Evolutionary conservation across 2,888 invertebrate species (phyloP).

Genomic region (Conus canariensis): DNA sequence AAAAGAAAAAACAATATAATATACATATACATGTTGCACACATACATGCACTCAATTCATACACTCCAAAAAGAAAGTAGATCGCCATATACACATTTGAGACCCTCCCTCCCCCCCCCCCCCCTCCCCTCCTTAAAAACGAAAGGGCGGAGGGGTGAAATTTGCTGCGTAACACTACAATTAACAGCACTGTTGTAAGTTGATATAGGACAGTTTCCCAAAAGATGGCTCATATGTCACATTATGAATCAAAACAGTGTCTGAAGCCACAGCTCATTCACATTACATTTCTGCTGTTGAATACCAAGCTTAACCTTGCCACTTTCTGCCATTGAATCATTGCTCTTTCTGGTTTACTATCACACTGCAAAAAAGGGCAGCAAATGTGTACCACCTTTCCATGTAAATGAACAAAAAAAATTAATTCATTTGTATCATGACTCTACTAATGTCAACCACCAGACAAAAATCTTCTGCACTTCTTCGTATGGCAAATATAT

Average conservation of each 20-base stretch:
- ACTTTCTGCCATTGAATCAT: too few species aligned
- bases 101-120: neutral
- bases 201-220: neutral
- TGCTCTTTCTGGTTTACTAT: too few species aligned
- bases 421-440: too few species aligned
- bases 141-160: neutral
- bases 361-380: too few species aligned
- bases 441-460: too few species aligned
- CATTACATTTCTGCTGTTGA: too few species aligned
- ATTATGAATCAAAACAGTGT: neutral
- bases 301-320: too few species aligned
- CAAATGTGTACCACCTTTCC: too few species aligned
- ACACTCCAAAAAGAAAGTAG: neutral
- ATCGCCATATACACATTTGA: neutral
- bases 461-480: too few species aligned
- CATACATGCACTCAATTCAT: neutral
- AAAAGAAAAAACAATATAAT: neutral
- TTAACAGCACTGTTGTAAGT: slow-evolving; percentile 14
- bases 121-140: neutral
- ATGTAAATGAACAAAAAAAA: too few species aligned
- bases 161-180: slow-evolving; percentile 10
- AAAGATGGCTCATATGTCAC: neutral
- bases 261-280: neutral
- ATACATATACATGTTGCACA: neutral
- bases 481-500: too few species aligned